Evolutionary conservation across 2,888 invertebrate genomes (phyloP), one percentile per base, ranked within the genome.

Genomic region (Merodon equestris): DNA sequence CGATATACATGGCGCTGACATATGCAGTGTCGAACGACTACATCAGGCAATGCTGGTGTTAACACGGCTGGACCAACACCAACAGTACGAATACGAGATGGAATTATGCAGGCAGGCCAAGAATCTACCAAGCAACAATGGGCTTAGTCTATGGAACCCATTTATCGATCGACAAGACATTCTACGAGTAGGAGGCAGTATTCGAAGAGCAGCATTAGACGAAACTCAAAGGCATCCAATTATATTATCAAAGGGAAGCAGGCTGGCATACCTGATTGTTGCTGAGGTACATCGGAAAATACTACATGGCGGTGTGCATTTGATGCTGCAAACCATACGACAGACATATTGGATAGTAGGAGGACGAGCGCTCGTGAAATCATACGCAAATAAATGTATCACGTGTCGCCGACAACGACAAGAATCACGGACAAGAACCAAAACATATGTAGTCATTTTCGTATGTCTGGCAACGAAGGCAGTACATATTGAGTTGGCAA

Each of bases 161-260:
- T 54, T 54, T 27, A 15, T 68, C 5, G 51, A 58, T 14, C 40
- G 44, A 44, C 27, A 44, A 1, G 40, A 27, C 1, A 58, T 58
- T 58, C 27, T 58, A n/a, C 34, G 58, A 50, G 57, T 58, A 48
- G 67, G 67, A 15, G 58, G 67, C 48, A 56, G 68, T 7, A 58
- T 68, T 7, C 50, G 56, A 15, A 50, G 58, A 15, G 15, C 58
- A 34, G 45, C 58, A n/a, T 38, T 58, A 13, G 61, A 61, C 13
- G 64, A 14, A 14, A 27, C 42, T 45, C 18, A 58, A 51, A 51
- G 36, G 44, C 44, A 44, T 27, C 67, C 54, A n/a, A 40, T 64
- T 10, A 64, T 64, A 13, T 13, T 64, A 42, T 61, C 42, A 10
- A 61, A 10, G n/a, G 50, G 50, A 42, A 19, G 48, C 38, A 61